Evolutionary conservation across 30 jellyfish, hydroid and myxozoan genomes (phyloP), one percentile per base, ranked within the genome.

Genomic region (Nemopilema nomurai): DNA sequence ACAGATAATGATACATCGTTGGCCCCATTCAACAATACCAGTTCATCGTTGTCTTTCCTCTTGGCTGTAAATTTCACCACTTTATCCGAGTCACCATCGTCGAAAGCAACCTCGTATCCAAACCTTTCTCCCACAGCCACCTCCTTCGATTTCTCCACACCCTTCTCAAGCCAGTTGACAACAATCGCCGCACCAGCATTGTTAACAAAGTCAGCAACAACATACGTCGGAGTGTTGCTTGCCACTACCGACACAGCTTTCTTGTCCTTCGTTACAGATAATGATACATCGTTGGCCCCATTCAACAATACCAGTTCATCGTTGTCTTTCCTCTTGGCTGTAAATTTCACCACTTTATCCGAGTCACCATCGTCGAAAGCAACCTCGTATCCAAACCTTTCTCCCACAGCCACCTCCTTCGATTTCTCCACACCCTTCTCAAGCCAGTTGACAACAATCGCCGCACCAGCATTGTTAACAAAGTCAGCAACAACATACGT

Each of bases 401-500:
- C 81, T 4, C 81, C 67, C 0, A 26, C 63, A 9, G 26, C 21
- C 1, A 71, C 67, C 16, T 71, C 81, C 28, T 29, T 71, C 4
- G 81, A 26, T 27, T 71, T 71, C 16, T 0, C 22, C 25, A 13
- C 81, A 8, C 81, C 81, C 26, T 71, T 41, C 1, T 71, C 62
- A 26, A 26, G 30, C 81, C 81, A 71, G 26, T n/a, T 26, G 20
- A 30, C 81, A 4, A 71, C 67, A 31, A 71, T 71, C 22, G 81
- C 64, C 33, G 13, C 81, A 71, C 64, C 81, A 22, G 81, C 81
- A 28, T 71, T 71, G 65, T 71, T 71, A 6, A 64, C 28, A 64
- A 71, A 71, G 18, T 71, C 81, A 71, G 65, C 81, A 1, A 71
- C 32, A 30, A 71, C 49, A 53, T 71, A 71, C 81, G 18, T 71